Conservation (phyloP, 2,113 vertebrate species). For the Thalassoma bifasciatum region DNA sequence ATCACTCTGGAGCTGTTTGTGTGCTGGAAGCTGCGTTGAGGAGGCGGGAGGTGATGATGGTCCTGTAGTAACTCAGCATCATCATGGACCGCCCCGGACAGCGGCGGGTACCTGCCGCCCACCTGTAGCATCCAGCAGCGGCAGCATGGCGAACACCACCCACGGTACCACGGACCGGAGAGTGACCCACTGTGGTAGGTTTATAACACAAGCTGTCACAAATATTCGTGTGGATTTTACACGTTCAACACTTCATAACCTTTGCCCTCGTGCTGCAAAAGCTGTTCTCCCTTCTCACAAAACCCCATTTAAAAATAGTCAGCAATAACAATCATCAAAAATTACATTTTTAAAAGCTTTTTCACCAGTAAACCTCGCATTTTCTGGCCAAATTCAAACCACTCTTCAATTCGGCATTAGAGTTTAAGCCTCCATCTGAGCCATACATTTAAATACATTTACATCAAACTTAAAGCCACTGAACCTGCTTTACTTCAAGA, state of each 20-base stretch:
- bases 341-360: fast-evolving
- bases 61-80: constrained; percentile 26
- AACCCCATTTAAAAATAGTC: not conserved
- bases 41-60: constrained; percentile 42
- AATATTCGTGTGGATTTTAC: not conserved
- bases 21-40: constrained; percentile 45
- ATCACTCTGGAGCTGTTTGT: constrained; percentile 4
- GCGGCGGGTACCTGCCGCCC: constrained; percentile 51
- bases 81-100: constrained; percentile 69
- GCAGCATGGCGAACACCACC: constrained; percentile 71
- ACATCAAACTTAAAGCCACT: not conserved
- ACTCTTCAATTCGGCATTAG: not conserved
- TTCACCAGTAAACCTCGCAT: fast-evolving
- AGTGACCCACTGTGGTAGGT: constrained; percentile 61
- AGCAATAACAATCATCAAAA: fast-evolving
- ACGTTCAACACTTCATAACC: not conserved
- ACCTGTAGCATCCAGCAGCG: constrained; percentile 75
- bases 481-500: no score
- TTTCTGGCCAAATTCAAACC: not conserved
- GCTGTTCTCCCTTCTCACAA: not conserved
- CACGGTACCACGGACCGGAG: constrained; percentile 41
- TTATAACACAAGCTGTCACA: no score
- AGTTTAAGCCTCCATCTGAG: not conserved
- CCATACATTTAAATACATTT: no score
- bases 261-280: not conserved